Evolutionary conservation across 2,888 invertebrate genomes (phyloP), one percentile per base, ranked within the genome.

Genomic region (Oscheius onirici): DNA sequence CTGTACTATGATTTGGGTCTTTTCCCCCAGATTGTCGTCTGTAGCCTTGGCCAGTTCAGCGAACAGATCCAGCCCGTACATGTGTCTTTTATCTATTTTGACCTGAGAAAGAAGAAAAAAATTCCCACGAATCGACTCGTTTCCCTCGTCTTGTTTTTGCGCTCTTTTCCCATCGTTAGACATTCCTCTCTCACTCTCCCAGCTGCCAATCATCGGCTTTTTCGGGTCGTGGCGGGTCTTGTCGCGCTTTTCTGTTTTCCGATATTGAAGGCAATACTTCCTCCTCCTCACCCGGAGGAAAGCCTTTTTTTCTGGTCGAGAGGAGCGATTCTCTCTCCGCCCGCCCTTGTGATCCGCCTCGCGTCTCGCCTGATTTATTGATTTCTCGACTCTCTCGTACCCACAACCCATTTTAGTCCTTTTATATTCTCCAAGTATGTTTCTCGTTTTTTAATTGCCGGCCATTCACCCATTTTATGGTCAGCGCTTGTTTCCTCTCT

Each of bases 341-440:
- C 13, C 26, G 55, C 55, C 55, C 55, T 55, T 55, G 55, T 55
- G 55, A 55, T 55, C 28, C 55, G 24, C 13, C 51, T 51, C 51
- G 55, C 55, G 55, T 55, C 55, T 55, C 28, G 55, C 22, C 51
- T 51, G 24, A 55, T 55, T 55, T 55, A 55, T 55, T 26, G 55
- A 55, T 55, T 55, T 55, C 28, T 55, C 51, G 51, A 11, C n/a
- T 46, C n/a, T n/a, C 46, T 17, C 20, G n/a, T 46, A 20, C n/a
- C 46, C 46, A n/a, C n/a, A 11, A 22, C 22, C 51, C 13, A 2
- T 55, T 55, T n/a, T n/a, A n/a, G 26, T 55, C 26, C 26, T 26
- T 55, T 28, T 24, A 2, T 20, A 10, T 11, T 11, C 22, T 51
- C 20, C 10, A n/a, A n/a, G n/a, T n/a, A n/a, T n/a, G n/a, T n/a